Evolutionary conservation across 1,140 invertebrate species (phyloP), one percentile per base, ranked within the genome.

Genomic region (Papilio glaucus): DNA sequence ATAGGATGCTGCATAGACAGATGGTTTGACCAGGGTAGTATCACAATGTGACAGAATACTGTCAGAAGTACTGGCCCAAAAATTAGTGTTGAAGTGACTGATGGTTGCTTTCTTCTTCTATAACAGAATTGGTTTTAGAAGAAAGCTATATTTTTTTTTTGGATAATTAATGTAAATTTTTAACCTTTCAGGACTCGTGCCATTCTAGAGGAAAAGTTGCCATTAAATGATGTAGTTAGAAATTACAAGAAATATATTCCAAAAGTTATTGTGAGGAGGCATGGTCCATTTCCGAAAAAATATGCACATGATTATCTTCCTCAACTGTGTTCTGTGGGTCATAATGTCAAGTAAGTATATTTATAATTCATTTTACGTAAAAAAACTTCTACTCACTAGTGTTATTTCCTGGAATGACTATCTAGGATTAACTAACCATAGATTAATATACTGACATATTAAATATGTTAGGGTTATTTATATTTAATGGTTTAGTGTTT

Each of bases 161-260:
- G n/a, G n/a, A n/a, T n/a, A n/a, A n/a, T n/a, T n/a, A n/a, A n/a
- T n/a, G n/a, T n/a, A n/a, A n/a, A n/a, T n/a, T n/a, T n/a, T n/a
- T n/a, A n/a, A n/a, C n/a, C n/a, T 53, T 53, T 57, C 24, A 92
- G 87, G 92, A 93, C 90, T 42, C 93, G 96, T 77, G 95, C 96
- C 12, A 96, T 97, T 89, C 82, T 96, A 15, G 97, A 98, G 84
- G 95, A 96, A 78, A 94, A 95, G 72, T 85, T 95, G 57, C 85
- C 94, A 12, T 88, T 93, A 21, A 95, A 96, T 77, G 93, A 94
- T 70, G 95, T 98, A 5, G 95, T 96, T 83, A 95, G 94, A 73
- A 95, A 97, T 73, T 97, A 97, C 73, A 97, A 96, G 84, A 96
- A 96, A 75, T 98, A 96, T 91, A 95, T 98, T 75, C 97, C 97